Percentiles rank a stretch among this genome's conserved stretches.
Evolutionary conservation across 2,113 vertebrate genomes (phyloP).

Genomic region (Speoplatyrhinus poulsoni): DNA sequence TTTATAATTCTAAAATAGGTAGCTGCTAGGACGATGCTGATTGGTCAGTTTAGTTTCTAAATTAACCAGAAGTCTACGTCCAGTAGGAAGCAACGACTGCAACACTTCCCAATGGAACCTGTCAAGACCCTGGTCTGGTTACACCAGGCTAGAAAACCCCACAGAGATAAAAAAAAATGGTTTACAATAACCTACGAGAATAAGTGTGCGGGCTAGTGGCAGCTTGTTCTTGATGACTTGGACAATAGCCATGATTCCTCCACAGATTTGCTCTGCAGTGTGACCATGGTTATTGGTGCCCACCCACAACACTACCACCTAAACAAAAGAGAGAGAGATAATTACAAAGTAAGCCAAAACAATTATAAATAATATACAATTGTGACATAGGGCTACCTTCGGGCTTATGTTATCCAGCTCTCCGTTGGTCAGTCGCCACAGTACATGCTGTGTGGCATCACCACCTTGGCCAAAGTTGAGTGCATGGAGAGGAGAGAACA

Average conservation of each 20-base stretch:
- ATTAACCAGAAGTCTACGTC: too few species aligned
- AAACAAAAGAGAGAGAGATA: conserved; percentile 27
- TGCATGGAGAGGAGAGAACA: conserved; percentile 89
- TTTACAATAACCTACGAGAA: conserved; percentile 78
- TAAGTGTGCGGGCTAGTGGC: conserved; percentile 79
- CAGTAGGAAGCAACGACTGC: too few species aligned
- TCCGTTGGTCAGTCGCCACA: conserved; percentile 89
- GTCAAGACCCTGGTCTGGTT: too few species aligned
- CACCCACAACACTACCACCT: conserved; percentile 91
- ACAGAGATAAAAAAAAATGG: not conserved
- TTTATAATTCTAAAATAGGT: too few species aligned
- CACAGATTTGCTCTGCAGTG: conserved; percentile 83
- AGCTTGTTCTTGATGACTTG: conserved; percentile 83
- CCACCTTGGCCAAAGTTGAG: conserved; percentile 89
- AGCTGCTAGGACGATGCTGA: too few species aligned
- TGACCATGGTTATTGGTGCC: conserved; percentile 89
- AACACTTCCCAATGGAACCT: too few species aligned
- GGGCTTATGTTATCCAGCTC: conserved; percentile 89
- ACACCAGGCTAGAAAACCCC: not conserved
- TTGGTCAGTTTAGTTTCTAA: too few species aligned
- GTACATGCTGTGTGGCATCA: conserved; percentile 87
- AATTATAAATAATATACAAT: not conserved
- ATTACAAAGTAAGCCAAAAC: not conserved
- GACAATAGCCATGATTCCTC: conserved; percentile 84
- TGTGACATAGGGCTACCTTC: conserved; percentile 76